These are phyloP conservation scores for Cremastinae sp. DNA, from an alignment of 2,888 invertebrate species.

Conservation along the genomic window DNA sequence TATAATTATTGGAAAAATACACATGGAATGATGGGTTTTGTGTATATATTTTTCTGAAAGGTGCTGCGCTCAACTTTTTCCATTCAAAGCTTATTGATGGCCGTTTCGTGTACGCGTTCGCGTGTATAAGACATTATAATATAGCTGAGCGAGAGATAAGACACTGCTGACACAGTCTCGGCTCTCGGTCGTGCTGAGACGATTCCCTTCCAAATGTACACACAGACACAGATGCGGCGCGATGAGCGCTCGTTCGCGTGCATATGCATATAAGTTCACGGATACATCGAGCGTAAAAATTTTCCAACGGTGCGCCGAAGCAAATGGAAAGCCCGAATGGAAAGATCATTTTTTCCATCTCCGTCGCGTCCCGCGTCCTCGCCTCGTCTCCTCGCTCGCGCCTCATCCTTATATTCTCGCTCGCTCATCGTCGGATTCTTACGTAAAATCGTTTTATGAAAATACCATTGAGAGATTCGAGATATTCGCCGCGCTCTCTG, in stretches of 20 bases:
- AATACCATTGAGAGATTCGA: conserved; percentile 41
- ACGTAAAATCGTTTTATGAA: conserved; percentile 56
- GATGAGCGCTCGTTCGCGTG: neutral
- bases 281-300: conserved; percentile 16
- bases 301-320: conserved; percentile 18
- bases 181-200: conserved; percentile 44
- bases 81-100: too few species aligned
- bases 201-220: conserved; percentile 32
- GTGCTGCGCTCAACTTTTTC: too few species aligned
- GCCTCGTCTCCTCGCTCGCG: neutral
- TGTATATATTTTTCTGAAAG: too few species aligned
- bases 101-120: neutral
- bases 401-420: neutral
- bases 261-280: neutral
- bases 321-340: conserved; percentile 20
- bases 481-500: conserved; percentile 18
- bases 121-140: conserved; percentile 17
- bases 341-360: conserved; percentile 18
- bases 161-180: conserved; percentile 55
- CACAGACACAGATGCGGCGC: conserved; percentile 1
- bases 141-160: conserved; percentile 43
- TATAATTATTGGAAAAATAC: too few species aligned
- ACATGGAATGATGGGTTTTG: too few species aligned
- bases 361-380: neutral
- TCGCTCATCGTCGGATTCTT: conserved; percentile 39